A percentile compares a stretch with the other conserved stretches of the same genome.
phyloP scores from a whole-genome alignment of 2,797 vertebrate species.

The Cuculus canorus region DNA sequence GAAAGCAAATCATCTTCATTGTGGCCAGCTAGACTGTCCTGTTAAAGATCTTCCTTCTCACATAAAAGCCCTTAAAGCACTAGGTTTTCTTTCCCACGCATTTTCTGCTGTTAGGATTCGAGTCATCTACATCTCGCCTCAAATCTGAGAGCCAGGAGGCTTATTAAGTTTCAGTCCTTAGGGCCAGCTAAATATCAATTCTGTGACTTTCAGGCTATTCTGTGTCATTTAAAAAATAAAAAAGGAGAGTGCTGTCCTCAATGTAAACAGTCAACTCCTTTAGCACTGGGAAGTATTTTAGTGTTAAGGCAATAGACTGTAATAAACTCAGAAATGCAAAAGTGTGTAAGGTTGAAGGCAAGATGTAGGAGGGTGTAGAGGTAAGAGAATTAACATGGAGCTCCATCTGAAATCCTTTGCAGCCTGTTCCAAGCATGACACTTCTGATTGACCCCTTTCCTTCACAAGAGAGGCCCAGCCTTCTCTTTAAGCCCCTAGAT shows the following conservation, averaged over 20 bases:
- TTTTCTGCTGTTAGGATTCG: not conserved
- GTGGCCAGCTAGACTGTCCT: not conserved
- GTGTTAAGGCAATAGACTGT: not conserved
- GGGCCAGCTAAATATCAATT: not conserved
- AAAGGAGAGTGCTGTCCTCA: accelerated
- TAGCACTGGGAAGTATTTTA: not conserved
- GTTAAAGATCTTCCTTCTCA: not conserved
- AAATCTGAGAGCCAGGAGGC: not conserved
- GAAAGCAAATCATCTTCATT: accelerated
- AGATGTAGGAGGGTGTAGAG: not conserved
- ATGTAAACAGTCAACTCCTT: not conserved
- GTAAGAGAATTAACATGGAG: not conserved
- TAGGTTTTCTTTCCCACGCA: not conserved
- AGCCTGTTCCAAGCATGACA: not conserved
- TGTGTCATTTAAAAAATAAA: not conserved
- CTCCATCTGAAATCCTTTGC: not conserved
- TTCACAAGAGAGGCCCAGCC: not conserved
- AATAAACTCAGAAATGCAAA: not conserved
- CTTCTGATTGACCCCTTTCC: not conserved
- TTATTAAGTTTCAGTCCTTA: not conserved
- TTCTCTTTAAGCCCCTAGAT: not conserved
- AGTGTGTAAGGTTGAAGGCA: not conserved
- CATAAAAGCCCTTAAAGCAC: not conserved
- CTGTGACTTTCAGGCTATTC: not conserved
- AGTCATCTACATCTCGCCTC: not conserved